A percentile compares a stretch with the other conserved stretches of the same genome.
Evolutionary conservation across 2,113 vertebrate species (phyloP).

Genomic region (Pholis gunnellus): DNA sequence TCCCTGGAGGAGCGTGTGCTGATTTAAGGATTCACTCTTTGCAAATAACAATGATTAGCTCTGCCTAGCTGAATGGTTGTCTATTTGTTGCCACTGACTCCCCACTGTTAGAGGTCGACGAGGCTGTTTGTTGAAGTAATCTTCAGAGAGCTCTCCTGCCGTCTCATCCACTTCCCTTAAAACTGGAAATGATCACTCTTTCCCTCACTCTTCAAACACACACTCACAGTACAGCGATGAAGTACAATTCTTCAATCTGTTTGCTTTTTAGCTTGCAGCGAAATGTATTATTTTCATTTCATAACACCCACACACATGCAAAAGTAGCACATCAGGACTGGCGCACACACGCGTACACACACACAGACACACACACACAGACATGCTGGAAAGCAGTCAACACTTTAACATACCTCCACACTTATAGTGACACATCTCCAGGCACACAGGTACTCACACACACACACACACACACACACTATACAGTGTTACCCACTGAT

Average conservation of each 20-base stretch:
- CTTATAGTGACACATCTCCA: constrained; percentile 31
- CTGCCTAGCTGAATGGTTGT: constrained; percentile 54
- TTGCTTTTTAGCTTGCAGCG: constrained; percentile 16
- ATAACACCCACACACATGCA: constrained; percentile 35
- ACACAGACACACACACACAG: constrained; percentile 18
- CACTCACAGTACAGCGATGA: neutral
- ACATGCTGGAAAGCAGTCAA: constrained; percentile 16
- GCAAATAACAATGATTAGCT: constrained; percentile 71
- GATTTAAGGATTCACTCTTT: constrained; percentile 64
- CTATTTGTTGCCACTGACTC: constrained; percentile 59
- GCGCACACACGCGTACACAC: constrained; percentile 11
- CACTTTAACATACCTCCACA: constrained; percentile 34
- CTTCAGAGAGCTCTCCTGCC: constrained; percentile 38
- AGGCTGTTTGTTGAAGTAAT: constrained; percentile 50
- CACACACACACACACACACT: constrained; percentile 20
- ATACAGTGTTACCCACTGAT: constrained; percentile 31
- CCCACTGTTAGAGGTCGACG: neutral
- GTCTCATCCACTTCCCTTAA: constrained; percentile 38
- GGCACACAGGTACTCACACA: constrained; percentile 7
- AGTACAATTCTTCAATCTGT: constrained; percentile 4
- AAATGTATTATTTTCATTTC: constrained; percentile 50
- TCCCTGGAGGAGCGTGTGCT: constrained; percentile 37
- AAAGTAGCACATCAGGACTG: constrained; percentile 31
- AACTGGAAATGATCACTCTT: constrained; percentile 48
- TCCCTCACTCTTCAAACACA: constrained; percentile 23